These are phyloP conservation scores for Acropora tenuis DNA, from an alignment of 64 coral and sea anemone species.

Conservation along the genomic window DNA sequence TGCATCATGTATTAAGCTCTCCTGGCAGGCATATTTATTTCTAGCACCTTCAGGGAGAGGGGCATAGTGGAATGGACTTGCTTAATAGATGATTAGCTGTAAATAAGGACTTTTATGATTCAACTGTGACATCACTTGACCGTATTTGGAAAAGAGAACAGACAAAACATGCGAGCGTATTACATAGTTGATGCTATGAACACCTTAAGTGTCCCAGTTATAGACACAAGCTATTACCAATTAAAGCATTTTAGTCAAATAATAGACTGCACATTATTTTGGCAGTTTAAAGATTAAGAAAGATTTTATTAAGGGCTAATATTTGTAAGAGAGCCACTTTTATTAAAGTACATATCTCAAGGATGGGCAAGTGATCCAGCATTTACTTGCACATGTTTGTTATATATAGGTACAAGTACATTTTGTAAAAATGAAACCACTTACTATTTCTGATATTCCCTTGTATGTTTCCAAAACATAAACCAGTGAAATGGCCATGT, in stretches of 20 bases:
- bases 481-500: slow-evolving; percentile 62
- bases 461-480: slow-evolving; percentile 67
- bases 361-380: slow-evolving; percentile 7
- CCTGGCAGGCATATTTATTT: slow-evolving; percentile 4
- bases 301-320: slow-evolving; percentile 21
- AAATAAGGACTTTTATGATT: slow-evolving; percentile 12
- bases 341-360: slow-evolving; percentile 29
- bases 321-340: slow-evolving; percentile 16
- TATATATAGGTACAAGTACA: slow-evolving; percentile 4
- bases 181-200: slow-evolving; percentile 3
- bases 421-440: slow-evolving; percentile 41
- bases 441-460: slow-evolving; percentile 73
- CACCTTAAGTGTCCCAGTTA: slow-evolving; percentile 26
- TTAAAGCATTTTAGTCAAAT: slow-evolving; percentile 17
- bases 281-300: neutral
- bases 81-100: neutral
- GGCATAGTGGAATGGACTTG: neutral
- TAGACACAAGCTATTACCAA: slow-evolving; percentile 27
- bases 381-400: neutral
- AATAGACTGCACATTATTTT: slow-evolving; percentile 22
- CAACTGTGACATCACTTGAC: neutral
- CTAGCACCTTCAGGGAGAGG: slow-evolving; percentile 2
- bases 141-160: neutral
- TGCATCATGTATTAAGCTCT: slow-evolving; percentile 14
- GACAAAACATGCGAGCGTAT: neutral